Evolutionary conservation across 2,888 invertebrate genomes (phyloP).

Genomic region (Zhuqinia jingwanae): DNA sequence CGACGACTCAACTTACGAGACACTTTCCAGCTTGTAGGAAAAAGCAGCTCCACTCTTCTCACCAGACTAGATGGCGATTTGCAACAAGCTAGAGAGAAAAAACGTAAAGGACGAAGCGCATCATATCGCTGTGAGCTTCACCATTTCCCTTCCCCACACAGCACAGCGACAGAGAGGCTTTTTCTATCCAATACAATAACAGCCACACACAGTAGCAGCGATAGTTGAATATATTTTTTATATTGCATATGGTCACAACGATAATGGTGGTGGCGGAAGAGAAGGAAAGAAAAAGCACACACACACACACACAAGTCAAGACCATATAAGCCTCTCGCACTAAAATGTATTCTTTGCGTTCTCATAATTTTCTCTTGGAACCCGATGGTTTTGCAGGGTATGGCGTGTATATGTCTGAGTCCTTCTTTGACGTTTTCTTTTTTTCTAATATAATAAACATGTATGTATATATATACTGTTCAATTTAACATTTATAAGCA

Average conservation of each 20-base stretch:
- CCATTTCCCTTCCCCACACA: not conserved
- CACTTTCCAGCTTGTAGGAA: constrained; percentile 46
- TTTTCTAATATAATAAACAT: not conserved
- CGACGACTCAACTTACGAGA: not conserved
- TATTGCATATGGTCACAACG: constrained; percentile 24
- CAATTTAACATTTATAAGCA: too few relatives aligned
- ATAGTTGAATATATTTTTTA: constrained; percentile 33
- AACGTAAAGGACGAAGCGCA: not conserved
- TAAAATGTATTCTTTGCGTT: constrained; percentile 11
- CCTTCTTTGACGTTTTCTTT: not conserved
- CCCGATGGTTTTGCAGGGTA: not conserved
- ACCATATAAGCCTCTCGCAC: not conserved
- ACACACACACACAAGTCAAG: constrained; percentile 5
- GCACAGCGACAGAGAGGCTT: not conserved
- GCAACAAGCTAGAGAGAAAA: constrained; percentile 33
- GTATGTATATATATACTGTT: not conserved
- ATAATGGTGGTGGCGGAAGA: not conserved
- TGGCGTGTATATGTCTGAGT: not conserved
- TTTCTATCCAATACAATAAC: not conserved
- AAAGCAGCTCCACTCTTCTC: not conserved
- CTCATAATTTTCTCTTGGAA: constrained; percentile 15
- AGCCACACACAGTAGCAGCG: not conserved
- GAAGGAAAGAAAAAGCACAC: not conserved
- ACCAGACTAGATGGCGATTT: not conserved
- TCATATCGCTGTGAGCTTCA: constrained; percentile 13